A percentile compares a stretch with the other conserved stretches of the same genome.
phyloP scores from a whole-genome alignment of 2,113 vertebrate species.

The Misgurnus anguillicaudatus region DNA sequence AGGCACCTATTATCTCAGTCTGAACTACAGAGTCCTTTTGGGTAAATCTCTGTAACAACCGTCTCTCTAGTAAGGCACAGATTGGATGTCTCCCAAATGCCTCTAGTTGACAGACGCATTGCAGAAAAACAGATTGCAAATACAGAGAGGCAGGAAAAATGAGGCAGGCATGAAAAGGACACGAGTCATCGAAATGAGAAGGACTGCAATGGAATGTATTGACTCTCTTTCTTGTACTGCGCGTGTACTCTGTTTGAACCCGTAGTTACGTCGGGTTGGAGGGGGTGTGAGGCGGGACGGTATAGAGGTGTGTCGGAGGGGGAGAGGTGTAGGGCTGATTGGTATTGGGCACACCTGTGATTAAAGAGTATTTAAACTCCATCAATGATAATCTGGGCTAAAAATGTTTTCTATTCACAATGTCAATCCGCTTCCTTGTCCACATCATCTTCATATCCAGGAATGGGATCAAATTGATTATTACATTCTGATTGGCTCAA shows the following conservation, averaged over 20 bases:
- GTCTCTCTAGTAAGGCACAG: constrained; percentile 5
- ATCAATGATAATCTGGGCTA: constrained; percentile 87
- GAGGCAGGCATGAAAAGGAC: constrained; percentile 19
- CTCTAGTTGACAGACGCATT: constrained; percentile 57
- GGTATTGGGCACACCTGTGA: constrained; percentile 80
- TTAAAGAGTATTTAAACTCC: constrained; percentile 93
- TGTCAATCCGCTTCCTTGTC: not conserved
- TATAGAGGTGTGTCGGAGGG: constrained; percentile 16
- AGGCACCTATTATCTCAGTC: constrained; percentile 26
- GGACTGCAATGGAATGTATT: constrained; percentile 71
- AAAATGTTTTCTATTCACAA: constrained; percentile 83
- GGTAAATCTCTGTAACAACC: constrained; percentile 33
- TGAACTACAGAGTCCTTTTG: constrained; percentile 6
- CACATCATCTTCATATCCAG: no score
- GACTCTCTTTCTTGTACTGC: constrained; percentile 70
- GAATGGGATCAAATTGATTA: no score
- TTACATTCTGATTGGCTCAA: no score
- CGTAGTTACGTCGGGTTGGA: constrained; percentile 69
- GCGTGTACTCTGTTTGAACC: constrained; percentile 92
- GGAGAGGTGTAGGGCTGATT: constrained; percentile 55
- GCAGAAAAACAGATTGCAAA: constrained; percentile 49
- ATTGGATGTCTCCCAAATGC: constrained; percentile 44
- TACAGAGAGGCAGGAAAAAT: constrained; percentile 36
- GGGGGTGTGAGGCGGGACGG: not conserved
- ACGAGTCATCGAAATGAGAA: constrained; percentile 59